These are phyloP conservation scores for Tiphia femorata DNA, from an alignment of 2,888 invertebrate genomes.

Conservation along the genomic window DNA sequence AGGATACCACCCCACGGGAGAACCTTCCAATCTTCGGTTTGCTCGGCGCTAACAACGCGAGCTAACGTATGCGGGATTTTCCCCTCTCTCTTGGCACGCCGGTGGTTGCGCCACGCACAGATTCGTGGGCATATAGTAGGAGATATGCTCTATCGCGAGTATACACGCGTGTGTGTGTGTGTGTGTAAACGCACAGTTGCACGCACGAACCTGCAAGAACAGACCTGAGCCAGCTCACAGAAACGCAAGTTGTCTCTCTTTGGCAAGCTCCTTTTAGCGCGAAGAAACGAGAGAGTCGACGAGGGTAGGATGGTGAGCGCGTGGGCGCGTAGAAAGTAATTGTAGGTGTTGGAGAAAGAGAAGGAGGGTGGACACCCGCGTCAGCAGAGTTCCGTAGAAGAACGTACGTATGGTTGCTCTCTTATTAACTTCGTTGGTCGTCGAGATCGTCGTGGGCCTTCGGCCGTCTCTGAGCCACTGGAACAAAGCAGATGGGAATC, in stretches of 20 bases:
- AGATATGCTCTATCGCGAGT: no score
- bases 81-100: background rate
- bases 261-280: background rate
- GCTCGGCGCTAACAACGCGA: constrained; percentile 15
- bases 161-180: no score
- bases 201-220: no score
- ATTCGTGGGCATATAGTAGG: background rate
- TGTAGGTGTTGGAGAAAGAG: constrained; percentile 44
- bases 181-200: no score
- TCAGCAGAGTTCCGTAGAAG: no score
- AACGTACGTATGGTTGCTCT: constrained; percentile 31
- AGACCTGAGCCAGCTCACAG: no score
- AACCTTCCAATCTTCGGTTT: constrained; percentile 19
- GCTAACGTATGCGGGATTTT: background rate
- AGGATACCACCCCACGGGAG: background rate
- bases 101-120: constrained; percentile 9
- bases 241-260: background rate
- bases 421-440: constrained; percentile 60
- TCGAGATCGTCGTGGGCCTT: constrained; percentile 19
- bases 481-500: constrained; percentile 62
- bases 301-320: constrained; percentile 8
- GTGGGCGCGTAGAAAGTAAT: constrained; percentile 50
- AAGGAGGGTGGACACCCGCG: constrained; percentile 36
- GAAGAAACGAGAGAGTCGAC: background rate
- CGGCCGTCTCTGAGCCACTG: background rate